These are phyloP conservation scores for Parnassius smintheus DNA, from an alignment of 2,888 invertebrate genomes.

Conservation along the genomic window DNA sequence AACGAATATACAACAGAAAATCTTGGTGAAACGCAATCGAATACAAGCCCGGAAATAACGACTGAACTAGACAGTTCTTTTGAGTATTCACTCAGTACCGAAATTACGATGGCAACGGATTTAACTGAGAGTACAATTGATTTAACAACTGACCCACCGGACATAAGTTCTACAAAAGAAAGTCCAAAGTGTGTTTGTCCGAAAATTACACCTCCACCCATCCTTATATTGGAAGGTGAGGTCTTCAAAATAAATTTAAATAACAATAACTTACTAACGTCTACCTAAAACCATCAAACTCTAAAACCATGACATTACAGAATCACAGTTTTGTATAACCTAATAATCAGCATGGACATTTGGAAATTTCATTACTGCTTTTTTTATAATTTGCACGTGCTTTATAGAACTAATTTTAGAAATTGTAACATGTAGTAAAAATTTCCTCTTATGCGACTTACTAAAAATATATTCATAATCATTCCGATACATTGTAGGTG, in stretches of 20 bases:
- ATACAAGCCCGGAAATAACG: constrained; percentile 36
- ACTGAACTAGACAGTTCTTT: constrained; percentile 32
- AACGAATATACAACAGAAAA: constrained; percentile 30
- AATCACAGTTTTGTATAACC: constrained; percentile 50
- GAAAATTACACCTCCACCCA: constrained; percentile 82
- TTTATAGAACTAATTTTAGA: constrained; percentile 30
- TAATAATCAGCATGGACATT: constrained; percentile 59
- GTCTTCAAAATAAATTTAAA: constrained; percentile 60
- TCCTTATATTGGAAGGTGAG: constrained; percentile 94
- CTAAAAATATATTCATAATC: neutral
- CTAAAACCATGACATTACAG: constrained; percentile 40
- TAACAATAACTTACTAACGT: constrained; percentile 69
- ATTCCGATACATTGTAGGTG: neutral
- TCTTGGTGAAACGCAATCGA: constrained; percentile 33
- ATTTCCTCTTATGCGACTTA: constrained; percentile 5
- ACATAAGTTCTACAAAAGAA: constrained; percentile 45
- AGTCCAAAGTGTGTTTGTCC: constrained; percentile 63
- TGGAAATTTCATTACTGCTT: constrained; percentile 36
- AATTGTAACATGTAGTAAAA: neutral
- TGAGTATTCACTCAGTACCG: constrained; percentile 11
- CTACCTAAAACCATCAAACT: constrained; percentile 56
- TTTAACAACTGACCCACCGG: constrained; percentile 39
- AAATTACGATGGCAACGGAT: constrained; percentile 28
- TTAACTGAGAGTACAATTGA: constrained; percentile 49
- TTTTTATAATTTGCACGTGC: constrained; percentile 48